Evolutionary conservation across 2,797 vertebrate species (phyloP), one percentile per base, ranked within the genome.

Genomic region (Artibeus jamaicensis): DNA sequence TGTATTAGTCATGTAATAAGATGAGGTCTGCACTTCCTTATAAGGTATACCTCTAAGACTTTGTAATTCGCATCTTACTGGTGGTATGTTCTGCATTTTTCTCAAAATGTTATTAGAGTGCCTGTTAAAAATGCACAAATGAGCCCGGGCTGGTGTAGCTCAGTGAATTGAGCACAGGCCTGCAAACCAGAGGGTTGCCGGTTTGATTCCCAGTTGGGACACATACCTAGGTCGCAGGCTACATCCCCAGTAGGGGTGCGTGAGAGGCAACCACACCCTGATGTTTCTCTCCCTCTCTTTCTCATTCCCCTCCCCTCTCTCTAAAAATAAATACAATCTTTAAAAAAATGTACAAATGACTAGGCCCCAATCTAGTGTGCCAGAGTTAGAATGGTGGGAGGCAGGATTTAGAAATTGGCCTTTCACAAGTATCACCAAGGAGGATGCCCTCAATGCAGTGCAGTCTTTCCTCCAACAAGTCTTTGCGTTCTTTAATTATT

Each of bases 1-100:
- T 81, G 12, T 85, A 53, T 82, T 86, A 86, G 68, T 89, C 34
- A 83, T 32, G 46, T 84, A 81, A 84, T 78, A 89, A 68, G 44
- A 34, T 92, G 65, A 65, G 21, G 53, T 48, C 70, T 71, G 74
- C 90, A 71, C 48, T 76, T 91, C 24, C n/a, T 89, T 76, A 24
- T 39, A 87, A 76, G 34, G 22, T 85, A 29, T 65, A 68, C 44
- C 18, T 91, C 37, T 90, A 50, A 73, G 22, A 3, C 59, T 70
- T 93, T 94, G 18, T 89, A 92, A 87, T 95, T 92, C 34, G 10
- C 8, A 37, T 96, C 90, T 93, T 93, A 59, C 77, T 73, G 11
- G 44, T 71, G 21, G 29, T 37, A 5, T 94, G 84, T 93, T 95
- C 91, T 93, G 15, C 32, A 50, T 3, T 91, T 34, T 91, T 96